Base-by-base conservation (phyloP, 1,140 invertebrate genomes). In the Lepidurus packardi region DNA sequence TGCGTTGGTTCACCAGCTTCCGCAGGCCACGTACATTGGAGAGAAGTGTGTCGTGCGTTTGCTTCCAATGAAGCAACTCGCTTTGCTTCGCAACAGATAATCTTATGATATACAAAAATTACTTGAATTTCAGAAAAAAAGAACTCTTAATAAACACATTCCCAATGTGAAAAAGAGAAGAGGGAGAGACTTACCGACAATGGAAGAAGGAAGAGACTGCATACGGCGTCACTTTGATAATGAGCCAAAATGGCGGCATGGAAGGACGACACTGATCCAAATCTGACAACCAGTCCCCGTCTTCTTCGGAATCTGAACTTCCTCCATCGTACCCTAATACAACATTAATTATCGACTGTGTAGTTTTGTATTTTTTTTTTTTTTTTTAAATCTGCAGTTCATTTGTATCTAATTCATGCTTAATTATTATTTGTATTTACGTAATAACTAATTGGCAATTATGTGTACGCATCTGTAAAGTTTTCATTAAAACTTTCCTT, bases 171-270 rank as follows among this genome's bases (percentile, higher is more conserved):
- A 34, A 7, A n/a, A n/a, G 1, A 7, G 53, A 65, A 65, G 7
- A 65, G n/a, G n/a, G 21, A n/a, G 21, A 43, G 10, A 79, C 73
- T 79, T 80, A 88, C 85, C 87, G 85, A 80, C 85, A 84, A 79
- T 94, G 92, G 83, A 92, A 93, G 83, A 90, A 93, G 11, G 91
- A 84, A 73, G 88, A 88, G 2, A 93, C 90, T 73, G 87, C 84
- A 80, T 89, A 87, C 73, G 85, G 82, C 78, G 88, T 87, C 16
- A 93, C 86, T 79, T 87, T 87, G 81, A 93, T 84, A 75, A 93
- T 91, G 1, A 93, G 84, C 92, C 92, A 94, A 84, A 93, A 93
- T 82, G 91, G 90, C 0, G 91, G 91, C n/a, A 78, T 78, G 73
- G 73, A 74, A 34, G 75, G 47, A n/a, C 21, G 73, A 44, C 21